A percentile compares a stretch with the other conserved stretches of the same genome.
phyloP scores from a whole-genome alignment of 1,140 invertebrate genomes.

The Conus ventricosus region DNA sequence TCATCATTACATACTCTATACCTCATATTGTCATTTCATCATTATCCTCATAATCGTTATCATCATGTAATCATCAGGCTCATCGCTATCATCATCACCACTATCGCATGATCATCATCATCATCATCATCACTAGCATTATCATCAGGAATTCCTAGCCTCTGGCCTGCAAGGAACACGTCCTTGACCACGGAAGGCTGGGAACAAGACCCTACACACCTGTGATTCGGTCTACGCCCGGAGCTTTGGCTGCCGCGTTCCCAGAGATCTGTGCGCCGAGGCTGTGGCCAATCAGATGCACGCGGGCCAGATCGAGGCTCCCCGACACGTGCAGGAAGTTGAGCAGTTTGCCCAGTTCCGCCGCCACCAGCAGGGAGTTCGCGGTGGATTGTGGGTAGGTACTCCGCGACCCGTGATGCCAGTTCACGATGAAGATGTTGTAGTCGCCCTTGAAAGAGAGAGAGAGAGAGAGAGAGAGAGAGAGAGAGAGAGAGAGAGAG shows the following conservation, averaged over 20 bases:
- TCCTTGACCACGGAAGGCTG: background rate
- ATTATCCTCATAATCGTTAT: no score
- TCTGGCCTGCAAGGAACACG: no score
- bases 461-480: no score
- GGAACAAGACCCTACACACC: conserved; percentile 55
- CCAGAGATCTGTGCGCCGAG: conserved; percentile 91
- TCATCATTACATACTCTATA: no score
- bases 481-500: no score
- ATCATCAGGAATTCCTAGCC: no score
- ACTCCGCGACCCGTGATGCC: conserved; percentile 88
- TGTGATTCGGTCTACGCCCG: conserved; percentile 85
- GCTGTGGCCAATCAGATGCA: conserved; percentile 92
- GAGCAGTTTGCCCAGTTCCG: conserved; percentile 88
- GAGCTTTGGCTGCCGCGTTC: conserved; percentile 90
- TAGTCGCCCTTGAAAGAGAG: conserved; percentile 79
- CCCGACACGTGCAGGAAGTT: conserved; percentile 44
- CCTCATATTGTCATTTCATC: no score
- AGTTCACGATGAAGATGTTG: conserved; percentile 77
- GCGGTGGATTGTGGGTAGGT: conserved; percentile 94
- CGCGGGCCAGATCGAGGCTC: conserved; percentile 32
- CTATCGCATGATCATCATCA: no score
- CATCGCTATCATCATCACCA: no score
- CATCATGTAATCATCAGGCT: no score
- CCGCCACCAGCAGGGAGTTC: conserved; percentile 90
- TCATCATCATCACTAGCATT: no score